Evolutionary conservation across 2,888 invertebrate species (phyloP).

Genomic region (Yponomeuta evonymella): DNA sequence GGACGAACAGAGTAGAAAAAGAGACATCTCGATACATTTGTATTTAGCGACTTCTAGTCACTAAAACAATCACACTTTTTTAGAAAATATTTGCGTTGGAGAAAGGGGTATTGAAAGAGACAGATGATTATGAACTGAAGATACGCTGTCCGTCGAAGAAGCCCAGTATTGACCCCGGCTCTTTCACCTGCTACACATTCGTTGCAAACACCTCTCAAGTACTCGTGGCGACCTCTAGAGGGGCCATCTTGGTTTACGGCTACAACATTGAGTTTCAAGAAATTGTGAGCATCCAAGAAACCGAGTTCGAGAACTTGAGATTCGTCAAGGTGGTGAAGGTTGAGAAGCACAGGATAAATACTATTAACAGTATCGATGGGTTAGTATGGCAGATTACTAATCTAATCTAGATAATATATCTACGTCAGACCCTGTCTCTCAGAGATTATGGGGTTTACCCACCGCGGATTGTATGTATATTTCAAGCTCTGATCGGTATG

Average conservation of each 20-base stretch:
- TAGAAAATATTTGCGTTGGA: conserved; percentile 55
- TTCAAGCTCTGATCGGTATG: too few relatives aligned
- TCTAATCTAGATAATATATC: not conserved
- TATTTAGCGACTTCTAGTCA: too few relatives aligned
- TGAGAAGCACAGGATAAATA: conserved; percentile 54
- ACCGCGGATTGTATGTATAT: too few relatives aligned
- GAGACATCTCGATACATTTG: too few relatives aligned
- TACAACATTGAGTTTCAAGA: conserved; percentile 59
- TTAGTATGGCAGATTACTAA: conserved; percentile 33
- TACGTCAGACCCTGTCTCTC: too few relatives aligned
- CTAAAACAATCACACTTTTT: too few relatives aligned
- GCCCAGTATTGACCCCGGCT: conserved; percentile 47
- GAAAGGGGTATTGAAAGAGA: conserved; percentile 49
- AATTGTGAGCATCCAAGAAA: conserved; percentile 31
- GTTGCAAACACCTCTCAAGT: conserved; percentile 63
- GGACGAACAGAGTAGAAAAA: too few relatives aligned
- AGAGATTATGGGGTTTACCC: too few relatives aligned
- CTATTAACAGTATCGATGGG: conserved; percentile 70
- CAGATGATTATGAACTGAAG: conserved; percentile 49
- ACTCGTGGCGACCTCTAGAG: conserved; percentile 66
- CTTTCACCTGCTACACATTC: conserved; percentile 69
- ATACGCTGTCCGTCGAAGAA: conserved; percentile 38
- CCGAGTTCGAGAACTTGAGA: conserved; percentile 49
- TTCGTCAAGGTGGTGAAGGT: conserved; percentile 70
- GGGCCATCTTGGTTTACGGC: conserved; percentile 68